A percentile compares a stretch with the other conserved stretches of the same genome.
phyloP scores from a whole-genome alignment of 2,113 vertebrate genomes.

The Macquaria ambigua region DNA sequence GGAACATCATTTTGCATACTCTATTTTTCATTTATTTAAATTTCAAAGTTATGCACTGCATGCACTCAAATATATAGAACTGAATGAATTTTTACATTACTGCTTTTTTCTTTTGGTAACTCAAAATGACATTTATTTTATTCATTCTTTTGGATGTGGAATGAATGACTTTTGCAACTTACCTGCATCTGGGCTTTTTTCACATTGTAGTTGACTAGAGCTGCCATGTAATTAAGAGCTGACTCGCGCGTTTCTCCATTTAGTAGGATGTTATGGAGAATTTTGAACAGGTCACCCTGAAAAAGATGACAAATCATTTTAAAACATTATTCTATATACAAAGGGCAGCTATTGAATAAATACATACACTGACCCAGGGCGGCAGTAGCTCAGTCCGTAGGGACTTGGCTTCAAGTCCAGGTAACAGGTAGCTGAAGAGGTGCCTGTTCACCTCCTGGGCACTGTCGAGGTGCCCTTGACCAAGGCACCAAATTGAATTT shows the following conservation, averaged over 20 bases:
- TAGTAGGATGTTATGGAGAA: constrained; percentile 93
- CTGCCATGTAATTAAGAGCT: constrained; percentile 96
- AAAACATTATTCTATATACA: neutral
- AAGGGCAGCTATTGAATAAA: neutral
- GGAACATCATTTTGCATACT: too few species aligned
- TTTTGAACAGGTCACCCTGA: constrained; percentile 97
- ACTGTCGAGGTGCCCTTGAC: too few species aligned
- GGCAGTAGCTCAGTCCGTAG: too few species aligned
- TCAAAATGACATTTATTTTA: too few species aligned
- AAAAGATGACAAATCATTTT: constrained; percentile 12
- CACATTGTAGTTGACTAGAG: constrained; percentile 95
- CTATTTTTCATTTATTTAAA: too few species aligned
- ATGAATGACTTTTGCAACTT: constrained; percentile 23
- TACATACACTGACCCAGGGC: constrained; percentile 41
- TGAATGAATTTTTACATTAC: neutral
- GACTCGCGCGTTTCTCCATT: constrained; percentile 97
- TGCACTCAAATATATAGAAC: neutral
- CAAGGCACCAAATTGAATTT: too few species aligned
- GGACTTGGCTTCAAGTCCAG: too few species aligned
- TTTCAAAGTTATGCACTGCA: neutral
- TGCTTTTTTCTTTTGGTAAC: neutral
- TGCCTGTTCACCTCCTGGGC: too few species aligned
- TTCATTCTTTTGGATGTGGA: neutral
- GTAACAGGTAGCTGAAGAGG: too few species aligned
- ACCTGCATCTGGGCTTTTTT: constrained; percentile 99